These are phyloP conservation scores for Periphyllus acericola DNA, from an alignment of 2,888 invertebrate genomes.

Conservation along the genomic window DNA sequence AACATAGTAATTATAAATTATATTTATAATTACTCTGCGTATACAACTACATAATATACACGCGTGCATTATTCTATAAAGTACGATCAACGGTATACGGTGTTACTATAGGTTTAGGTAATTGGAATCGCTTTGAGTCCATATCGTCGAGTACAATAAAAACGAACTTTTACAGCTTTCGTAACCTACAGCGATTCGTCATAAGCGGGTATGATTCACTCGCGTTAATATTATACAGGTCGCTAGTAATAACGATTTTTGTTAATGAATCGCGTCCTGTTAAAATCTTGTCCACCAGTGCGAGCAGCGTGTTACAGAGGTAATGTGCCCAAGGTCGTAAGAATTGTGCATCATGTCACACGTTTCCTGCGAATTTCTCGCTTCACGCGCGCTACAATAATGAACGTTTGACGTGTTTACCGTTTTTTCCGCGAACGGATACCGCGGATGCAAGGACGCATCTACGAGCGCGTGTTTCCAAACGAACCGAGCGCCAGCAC, in stretches of 20 bases:
- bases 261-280: background rate
- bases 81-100: too few relatives aligned
- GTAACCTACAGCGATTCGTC: background rate
- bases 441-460: constrained; percentile 19
- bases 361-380: constrained; percentile 29
- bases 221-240: background rate
- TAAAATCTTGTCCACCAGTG: background rate
- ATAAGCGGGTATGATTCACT: background rate
- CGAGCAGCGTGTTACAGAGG: background rate
- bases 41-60: background rate
- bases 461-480: background rate
- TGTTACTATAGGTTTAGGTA: too few relatives aligned
- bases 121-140: background rate
- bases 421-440: constrained; percentile 51
- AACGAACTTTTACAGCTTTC: too few relatives aligned
- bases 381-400: background rate
- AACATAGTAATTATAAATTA: background rate
- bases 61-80: background rate
- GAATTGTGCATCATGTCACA: constrained; percentile 22
- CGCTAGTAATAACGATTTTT: background rate
- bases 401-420: constrained; percentile 26
- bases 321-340: constrained; percentile 34
- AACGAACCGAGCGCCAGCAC: background rate
- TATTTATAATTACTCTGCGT: background rate
- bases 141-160: background rate